phyloP scores from a whole-genome alignment of 2,797 vertebrate genomes.

The Anabas testudineus region DNA sequence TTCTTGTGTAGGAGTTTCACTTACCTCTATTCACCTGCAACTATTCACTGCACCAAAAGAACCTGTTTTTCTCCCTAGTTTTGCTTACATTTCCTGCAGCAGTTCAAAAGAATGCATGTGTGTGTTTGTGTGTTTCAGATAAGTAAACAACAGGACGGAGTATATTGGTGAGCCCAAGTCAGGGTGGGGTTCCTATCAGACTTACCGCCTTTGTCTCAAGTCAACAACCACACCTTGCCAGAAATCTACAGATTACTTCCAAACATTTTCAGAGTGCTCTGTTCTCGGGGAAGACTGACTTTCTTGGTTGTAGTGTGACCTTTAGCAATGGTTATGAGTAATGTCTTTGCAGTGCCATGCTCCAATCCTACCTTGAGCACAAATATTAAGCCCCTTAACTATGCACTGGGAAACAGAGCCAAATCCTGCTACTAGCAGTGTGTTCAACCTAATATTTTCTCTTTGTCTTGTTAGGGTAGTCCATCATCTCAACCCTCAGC shows the following conservation, averaged over 20 bases:
- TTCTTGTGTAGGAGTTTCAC: background rate
- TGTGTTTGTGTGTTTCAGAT: background rate
- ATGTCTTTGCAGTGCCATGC: background rate
- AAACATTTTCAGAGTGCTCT: constrained; percentile 8
- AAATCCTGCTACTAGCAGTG: constrained; percentile 22
- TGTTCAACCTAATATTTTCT: constrained; percentile 17
- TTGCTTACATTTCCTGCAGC: background rate
- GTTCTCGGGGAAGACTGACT: background rate
- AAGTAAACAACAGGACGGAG: background rate
- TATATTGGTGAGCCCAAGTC: background rate
- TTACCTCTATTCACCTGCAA: background rate
- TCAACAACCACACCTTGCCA: constrained; percentile 1
- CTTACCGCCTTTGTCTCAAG: background rate
- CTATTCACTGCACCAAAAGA: background rate
- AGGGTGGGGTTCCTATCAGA: constrained; percentile 14
- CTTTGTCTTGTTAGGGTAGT: background rate
- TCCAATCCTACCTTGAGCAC: background rate
- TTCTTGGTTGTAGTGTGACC: constrained; percentile 8
- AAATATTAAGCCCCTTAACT: constrained; percentile 6
- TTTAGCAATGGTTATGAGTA: constrained; percentile 9
- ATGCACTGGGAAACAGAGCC: background rate
- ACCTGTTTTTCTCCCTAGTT: background rate
- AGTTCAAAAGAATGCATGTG: background rate
- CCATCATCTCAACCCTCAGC: background rate
- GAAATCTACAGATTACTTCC: background rate